Percentiles rank a stretch among this genome's conserved stretches.
phyloP scores from a whole-genome alignment of 2,888 invertebrate species.

The Macrophya annulata region DNA sequence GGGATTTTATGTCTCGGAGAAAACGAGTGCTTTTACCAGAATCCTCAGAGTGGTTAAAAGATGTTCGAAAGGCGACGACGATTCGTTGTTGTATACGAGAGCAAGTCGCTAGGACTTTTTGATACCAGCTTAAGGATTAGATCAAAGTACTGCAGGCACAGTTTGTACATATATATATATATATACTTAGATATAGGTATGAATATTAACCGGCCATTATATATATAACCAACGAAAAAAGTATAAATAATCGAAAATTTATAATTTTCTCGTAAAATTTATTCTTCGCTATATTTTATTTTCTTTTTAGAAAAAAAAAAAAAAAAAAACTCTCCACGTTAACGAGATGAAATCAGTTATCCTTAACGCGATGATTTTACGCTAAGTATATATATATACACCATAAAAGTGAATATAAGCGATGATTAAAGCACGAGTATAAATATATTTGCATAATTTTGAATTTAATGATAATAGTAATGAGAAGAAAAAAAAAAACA shows the following conservation, averaged over 20 bases:
- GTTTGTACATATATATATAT: no score
- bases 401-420: neutral
- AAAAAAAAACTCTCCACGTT: neutral
- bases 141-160: neutral
- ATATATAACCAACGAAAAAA: no score
- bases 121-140: neutral
- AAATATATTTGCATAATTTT: neutral
- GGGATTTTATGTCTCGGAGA: conserved; percentile 29
- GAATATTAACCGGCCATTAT: no score
- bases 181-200: no score
- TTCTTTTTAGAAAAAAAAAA: no score
- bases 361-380: neutral
- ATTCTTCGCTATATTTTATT: no score
- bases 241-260: no score
- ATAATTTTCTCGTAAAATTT: no score
- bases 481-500: neutral
- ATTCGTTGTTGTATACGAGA: neutral
- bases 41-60: neutral
- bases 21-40: conserved; percentile 45
- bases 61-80: no score
- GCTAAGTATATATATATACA: neutral
- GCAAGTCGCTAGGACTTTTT: neutral
- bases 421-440: no score
- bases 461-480: neutral
- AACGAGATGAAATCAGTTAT: neutral